phyloP scores from a whole-genome alignment of 2,797 vertebrate species.

The Poecilia wingei region DNA sequence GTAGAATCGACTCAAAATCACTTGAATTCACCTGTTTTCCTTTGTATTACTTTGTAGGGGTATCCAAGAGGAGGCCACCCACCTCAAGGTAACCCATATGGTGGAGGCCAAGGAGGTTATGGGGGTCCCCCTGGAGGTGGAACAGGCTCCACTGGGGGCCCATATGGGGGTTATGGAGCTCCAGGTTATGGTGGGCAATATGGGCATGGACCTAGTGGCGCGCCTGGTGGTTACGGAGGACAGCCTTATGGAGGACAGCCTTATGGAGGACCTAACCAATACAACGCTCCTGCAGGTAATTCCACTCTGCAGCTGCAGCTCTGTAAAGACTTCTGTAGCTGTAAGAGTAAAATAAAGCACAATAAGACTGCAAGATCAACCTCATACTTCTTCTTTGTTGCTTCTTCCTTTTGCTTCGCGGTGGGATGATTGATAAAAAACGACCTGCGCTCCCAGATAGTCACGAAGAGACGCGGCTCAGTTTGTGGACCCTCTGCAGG shows the following conservation, averaged over 20 bases:
- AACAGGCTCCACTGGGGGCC: constrained; percentile 39
- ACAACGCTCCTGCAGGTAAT: constrained; percentile 79
- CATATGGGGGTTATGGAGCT: constrained; percentile 63
- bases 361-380: constrained; percentile 31
- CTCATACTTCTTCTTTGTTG: constrained; percentile 7
- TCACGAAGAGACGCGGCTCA: constrained; percentile 65
- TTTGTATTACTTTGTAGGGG: constrained; percentile 53
- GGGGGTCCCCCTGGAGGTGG: constrained; percentile 47
- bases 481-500: constrained; percentile 68
- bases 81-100: constrained; percentile 61
- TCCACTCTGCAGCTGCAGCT: not conserved
- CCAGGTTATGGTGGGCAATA: constrained; percentile 65
- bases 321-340: not conserved
- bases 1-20: not conserved
- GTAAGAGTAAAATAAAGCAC: constrained; percentile 3
- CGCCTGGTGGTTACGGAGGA: constrained; percentile 56
- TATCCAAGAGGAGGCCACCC: constrained; percentile 70
- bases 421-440: constrained; percentile 62
- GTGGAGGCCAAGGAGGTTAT: constrained; percentile 49
- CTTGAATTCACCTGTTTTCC: not conserved
- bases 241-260: constrained; percentile 73
- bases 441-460: constrained; percentile 55
- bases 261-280: constrained; percentile 79
- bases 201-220: constrained; percentile 52
- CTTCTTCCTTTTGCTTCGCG: constrained; percentile 20